Conservation (phyloP, 2,113 vertebrate genomes). For the Corvus moneduloides region DNA sequence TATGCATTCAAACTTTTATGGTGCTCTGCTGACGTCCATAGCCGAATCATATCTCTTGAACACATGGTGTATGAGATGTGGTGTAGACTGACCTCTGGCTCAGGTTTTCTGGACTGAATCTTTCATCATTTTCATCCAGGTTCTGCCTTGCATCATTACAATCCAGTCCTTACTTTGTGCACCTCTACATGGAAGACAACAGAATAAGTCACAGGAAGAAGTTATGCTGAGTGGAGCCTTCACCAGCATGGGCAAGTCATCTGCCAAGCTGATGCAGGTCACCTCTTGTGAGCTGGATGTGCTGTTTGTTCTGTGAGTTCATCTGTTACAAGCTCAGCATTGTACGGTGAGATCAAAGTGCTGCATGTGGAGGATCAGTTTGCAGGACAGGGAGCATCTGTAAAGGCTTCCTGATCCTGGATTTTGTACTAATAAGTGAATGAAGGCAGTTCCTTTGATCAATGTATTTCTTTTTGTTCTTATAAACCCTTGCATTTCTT, state of each 20-base stretch:
- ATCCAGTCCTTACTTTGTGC: not conserved
- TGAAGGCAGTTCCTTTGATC: not conserved
- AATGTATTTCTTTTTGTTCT: not conserved
- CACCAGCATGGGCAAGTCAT: not conserved
- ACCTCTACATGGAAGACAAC: not conserved
- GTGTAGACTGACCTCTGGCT: not conserved
- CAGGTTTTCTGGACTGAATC: not conserved
- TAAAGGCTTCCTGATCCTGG: not conserved
- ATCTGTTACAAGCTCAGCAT: not conserved
- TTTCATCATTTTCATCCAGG: not conserved
- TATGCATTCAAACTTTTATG: not conserved
- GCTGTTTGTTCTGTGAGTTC: not conserved
- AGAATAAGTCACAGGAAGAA: not conserved
- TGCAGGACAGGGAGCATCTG: not conserved
- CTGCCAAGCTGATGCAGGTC: not conserved
- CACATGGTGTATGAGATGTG: not conserved
- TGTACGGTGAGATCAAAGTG: not conserved
- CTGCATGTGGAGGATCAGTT: not conserved
- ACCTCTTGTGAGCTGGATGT: not conserved
- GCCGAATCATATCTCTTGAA: not conserved
- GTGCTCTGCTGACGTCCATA: not conserved
- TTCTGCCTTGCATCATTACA: not conserved
- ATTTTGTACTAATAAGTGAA: not conserved
- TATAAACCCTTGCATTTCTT: not conserved
- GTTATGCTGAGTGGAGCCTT: not conserved